These are phyloP conservation scores for Tinamus major DNA, from an alignment of 2,797 vertebrate species.

Conservation along the genomic window DNA sequence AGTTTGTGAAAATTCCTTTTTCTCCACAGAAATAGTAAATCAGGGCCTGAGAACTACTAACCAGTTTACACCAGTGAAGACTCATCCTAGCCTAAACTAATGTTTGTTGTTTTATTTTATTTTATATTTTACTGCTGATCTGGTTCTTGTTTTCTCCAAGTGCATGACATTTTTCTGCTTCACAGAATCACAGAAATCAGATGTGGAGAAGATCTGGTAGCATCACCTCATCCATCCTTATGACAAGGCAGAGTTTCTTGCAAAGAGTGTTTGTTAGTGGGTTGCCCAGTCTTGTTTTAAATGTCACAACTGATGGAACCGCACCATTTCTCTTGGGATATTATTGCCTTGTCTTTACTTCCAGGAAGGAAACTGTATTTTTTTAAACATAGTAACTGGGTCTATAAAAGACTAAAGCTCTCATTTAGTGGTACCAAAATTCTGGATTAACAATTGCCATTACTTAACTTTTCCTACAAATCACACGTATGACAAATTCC, in stretches of 20 bases:
- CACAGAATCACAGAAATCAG: background rate
- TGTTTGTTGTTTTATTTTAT: background rate
- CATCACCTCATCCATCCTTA: background rate
- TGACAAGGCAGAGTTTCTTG: background rate
- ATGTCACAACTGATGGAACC: background rate
- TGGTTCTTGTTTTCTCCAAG: background rate
- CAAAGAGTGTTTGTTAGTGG: background rate
- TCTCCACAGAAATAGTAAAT: background rate
- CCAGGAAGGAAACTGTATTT: background rate
- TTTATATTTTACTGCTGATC: background rate
- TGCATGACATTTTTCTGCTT: background rate
- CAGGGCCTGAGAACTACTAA: background rate
- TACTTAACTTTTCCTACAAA: background rate
- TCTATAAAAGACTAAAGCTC: background rate
- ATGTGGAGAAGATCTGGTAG: background rate
- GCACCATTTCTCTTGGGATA: background rate
- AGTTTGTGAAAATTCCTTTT: background rate
- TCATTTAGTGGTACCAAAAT: background rate
- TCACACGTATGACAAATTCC: background rate
- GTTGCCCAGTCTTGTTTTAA: slow-evolving; percentile 9
- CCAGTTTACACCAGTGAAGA: background rate
- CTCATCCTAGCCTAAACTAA: background rate
- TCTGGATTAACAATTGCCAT: background rate
- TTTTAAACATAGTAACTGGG: background rate
- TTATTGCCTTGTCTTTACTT: background rate